Percentiles rank a stretch among this genome's conserved stretches.
Conservation (phyloP, 92 coral and sea anemone species). For the Hydrozoanthus gracilis region DNA sequence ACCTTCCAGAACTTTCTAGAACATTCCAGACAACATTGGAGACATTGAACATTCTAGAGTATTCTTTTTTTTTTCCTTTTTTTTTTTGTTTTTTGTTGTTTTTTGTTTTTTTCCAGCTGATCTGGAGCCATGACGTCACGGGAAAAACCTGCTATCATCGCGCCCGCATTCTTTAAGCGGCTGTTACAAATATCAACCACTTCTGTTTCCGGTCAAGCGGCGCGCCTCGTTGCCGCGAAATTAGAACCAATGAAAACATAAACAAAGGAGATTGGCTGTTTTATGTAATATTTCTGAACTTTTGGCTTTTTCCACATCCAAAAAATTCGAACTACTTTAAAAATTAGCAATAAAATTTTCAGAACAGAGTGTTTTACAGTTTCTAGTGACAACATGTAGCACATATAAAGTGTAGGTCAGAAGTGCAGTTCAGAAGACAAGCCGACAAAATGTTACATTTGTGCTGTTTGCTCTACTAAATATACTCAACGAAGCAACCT, state of each 20-base stretch:
- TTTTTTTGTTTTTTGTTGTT: too few relatives aligned
- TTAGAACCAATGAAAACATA: not conserved
- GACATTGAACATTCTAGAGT: too few relatives aligned
- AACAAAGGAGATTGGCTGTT: not conserved
- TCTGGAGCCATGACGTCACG: not conserved
- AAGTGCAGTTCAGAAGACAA: constrained; percentile 14
- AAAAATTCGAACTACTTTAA: too few relatives aligned
- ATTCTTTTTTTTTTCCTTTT: too few relatives aligned
- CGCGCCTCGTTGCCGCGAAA: constrained; percentile 16
- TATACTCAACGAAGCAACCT: constrained; percentile 8
- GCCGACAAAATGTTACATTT: constrained; percentile 21
- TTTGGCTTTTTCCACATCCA: too few relatives aligned
- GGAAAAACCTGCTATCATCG: too few relatives aligned
- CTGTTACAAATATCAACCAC: too few relatives aligned
- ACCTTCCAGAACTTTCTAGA: too few relatives aligned
- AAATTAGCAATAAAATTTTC: not conserved
- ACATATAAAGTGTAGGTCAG: not conserved
- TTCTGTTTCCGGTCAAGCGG: not conserved
- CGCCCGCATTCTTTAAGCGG: too few relatives aligned
- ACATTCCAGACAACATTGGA: too few relatives aligned
- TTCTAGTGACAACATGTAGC: constrained; percentile 17
- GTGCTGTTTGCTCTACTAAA: constrained; percentile 23
- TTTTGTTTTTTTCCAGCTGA: constrained; percentile 2
- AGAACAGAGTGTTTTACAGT: not conserved
- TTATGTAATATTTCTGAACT: too few relatives aligned